Conservation (phyloP, 2,113 vertebrate species). For the Ceratotherium simum region DNA sequence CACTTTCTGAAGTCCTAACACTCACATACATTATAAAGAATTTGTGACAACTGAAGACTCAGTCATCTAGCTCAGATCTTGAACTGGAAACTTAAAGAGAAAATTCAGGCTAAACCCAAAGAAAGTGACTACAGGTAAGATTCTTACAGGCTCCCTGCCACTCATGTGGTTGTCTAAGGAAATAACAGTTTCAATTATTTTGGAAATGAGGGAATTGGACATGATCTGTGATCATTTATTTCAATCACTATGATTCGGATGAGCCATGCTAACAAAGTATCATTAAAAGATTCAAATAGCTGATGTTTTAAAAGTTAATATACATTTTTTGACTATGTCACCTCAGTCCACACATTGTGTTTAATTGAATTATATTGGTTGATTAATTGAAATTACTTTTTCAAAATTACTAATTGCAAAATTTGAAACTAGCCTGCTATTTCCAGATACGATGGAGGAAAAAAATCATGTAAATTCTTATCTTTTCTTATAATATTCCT, state of each 20-base stretch:
- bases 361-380: not conserved
- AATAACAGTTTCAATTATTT: not conserved
- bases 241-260: not conserved
- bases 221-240: not conserved
- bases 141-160: not conserved
- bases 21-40: not conserved
- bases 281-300: not conserved
- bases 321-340: not conserved
- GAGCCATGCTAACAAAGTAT: not conserved
- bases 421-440: not conserved
- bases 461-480: not conserved
- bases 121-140: not conserved
- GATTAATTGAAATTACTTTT: constrained; percentile 15
- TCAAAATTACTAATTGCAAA: constrained; percentile 23
- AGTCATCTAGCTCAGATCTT: not conserved
- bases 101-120: not conserved
- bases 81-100: not conserved
- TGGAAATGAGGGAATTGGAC: not conserved
- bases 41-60: not conserved
- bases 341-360: not conserved
- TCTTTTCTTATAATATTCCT: not conserved
- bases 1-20: not conserved
- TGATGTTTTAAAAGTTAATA: constrained; percentile 1
- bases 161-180: not conserved
- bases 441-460: not conserved